phyloP scores from a whole-genome alignment of 2,888 invertebrate genomes.

The Leucania comma region DNA sequence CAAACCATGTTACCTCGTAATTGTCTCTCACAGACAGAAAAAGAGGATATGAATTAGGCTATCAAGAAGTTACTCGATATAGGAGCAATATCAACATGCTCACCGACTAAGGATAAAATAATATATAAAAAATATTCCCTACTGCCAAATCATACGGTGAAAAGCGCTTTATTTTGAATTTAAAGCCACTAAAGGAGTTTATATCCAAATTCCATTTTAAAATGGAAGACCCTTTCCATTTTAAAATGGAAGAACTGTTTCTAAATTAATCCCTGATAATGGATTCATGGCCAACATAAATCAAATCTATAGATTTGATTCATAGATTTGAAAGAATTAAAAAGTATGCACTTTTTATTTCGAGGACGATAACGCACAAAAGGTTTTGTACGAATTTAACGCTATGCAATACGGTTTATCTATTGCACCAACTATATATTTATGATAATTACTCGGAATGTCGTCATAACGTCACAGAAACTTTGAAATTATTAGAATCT shows the following conservation, averaged over 20 bases:
- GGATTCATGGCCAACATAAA: constrained; percentile 4
- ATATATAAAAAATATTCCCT: constrained; percentile 11
- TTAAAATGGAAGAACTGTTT: not conserved
- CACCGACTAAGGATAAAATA: not conserved
- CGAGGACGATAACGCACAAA: constrained; percentile 1
- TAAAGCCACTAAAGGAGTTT: constrained; percentile 5
- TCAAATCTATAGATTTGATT: too few relatives aligned
- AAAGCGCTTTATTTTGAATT: constrained; percentile 14
- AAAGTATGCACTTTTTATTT: too few relatives aligned
- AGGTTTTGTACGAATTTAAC: not conserved
- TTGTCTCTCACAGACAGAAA: not conserved
- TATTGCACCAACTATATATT: not conserved
- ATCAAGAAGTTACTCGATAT: constrained; percentile 1
- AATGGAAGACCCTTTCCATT: too few relatives aligned
- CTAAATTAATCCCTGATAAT: not conserved
- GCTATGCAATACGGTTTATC: constrained; percentile 1
- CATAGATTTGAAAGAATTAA: not conserved
- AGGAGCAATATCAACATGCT: constrained; percentile 4
- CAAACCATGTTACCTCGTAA: not conserved
- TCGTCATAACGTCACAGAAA: not conserved
- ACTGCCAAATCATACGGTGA: constrained; percentile 2
- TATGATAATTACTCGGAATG: not conserved
- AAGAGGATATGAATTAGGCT: not conserved
- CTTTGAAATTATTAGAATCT: not conserved
- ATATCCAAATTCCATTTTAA: not conserved